A percentile compares a stretch with the other conserved stretches of the same genome.
phyloP scores from a whole-genome alignment of 2,113 vertebrate genomes.

The Tyto alba region DNA sequence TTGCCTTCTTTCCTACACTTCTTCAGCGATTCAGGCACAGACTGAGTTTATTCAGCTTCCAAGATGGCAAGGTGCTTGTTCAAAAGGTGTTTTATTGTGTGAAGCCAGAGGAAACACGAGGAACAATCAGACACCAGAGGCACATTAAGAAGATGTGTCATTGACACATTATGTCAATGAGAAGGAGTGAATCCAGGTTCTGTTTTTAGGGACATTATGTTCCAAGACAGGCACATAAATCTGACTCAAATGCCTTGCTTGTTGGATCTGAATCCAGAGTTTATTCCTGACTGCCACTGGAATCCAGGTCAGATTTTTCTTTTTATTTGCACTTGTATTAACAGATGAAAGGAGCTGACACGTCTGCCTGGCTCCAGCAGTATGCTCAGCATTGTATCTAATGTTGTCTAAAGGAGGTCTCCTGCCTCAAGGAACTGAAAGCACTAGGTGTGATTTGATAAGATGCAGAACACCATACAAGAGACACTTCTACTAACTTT shows the following conservation, averaged over 20 bases:
- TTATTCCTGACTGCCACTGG: background rate
- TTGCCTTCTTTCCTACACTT: background rate
- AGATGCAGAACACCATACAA: background rate
- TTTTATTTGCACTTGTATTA: background rate
- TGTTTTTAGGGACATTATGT: background rate
- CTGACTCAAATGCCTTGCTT: background rate
- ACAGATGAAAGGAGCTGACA: background rate
- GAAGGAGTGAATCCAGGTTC: constrained; percentile 15
- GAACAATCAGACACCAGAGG: background rate
- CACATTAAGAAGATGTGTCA: constrained; percentile 8
- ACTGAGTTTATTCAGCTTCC: constrained; percentile 6
- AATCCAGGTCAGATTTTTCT: constrained; percentile 24
- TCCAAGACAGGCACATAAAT: background rate
- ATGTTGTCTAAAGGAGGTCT: background rate
- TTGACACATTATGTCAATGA: background rate
- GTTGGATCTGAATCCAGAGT: background rate
- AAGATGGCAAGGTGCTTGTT: background rate
- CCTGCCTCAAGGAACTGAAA: background rate
- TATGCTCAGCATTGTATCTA: background rate
- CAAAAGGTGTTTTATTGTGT: constrained; percentile 25
- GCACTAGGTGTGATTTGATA: background rate
- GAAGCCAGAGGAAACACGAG: background rate
- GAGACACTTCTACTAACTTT: background rate
- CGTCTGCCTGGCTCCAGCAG: background rate
- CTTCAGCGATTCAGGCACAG: background rate